Percentiles rank a stretch among this genome's conserved stretches.
Evolutionary conservation across 2,797 vertebrate species (phyloP).

Genomic region (Nyctibius grandis): DNA sequence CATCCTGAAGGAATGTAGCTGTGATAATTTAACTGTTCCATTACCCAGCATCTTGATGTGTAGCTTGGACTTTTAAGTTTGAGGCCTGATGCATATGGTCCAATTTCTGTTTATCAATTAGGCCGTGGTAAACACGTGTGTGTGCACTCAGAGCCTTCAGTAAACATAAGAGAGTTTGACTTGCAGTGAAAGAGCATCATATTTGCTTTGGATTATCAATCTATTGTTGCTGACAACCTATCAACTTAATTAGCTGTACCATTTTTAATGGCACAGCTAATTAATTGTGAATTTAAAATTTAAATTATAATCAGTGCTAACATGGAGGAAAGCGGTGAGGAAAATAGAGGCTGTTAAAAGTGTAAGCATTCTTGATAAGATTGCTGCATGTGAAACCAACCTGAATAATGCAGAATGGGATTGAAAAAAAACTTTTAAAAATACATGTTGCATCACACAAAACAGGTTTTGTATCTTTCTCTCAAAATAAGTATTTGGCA

Average conservation of each 20-base stretch:
- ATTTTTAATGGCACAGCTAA: conserved; percentile 55
- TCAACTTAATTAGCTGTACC: conserved; percentile 53
- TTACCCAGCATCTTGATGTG: neutral
- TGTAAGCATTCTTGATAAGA: neutral
- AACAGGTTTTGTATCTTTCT: neutral
- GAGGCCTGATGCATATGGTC: neutral
- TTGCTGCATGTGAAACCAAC: neutral
- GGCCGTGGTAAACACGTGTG: neutral
- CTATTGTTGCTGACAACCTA: conserved; percentile 59
- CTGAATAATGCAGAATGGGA: neutral
- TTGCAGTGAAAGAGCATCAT: neutral
- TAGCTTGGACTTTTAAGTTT: neutral
- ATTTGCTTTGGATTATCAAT: conserved; percentile 61
- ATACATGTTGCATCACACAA: neutral
- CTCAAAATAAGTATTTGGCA: neutral
- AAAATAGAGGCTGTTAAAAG: conserved; percentile 6
- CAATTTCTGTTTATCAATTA: neutral
- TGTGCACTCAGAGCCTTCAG: neutral
- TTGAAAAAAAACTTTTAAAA: neutral
- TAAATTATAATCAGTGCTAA: conserved; percentile 43
- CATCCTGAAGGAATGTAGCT: neutral
- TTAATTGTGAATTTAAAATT: conserved; percentile 59
- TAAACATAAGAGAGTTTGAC: neutral
- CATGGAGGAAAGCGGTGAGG: neutral
- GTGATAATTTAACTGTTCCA: neutral